phyloP scores from a whole-genome alignment of 1,140 invertebrate species.

The Arctopsyche grandis region DNA sequence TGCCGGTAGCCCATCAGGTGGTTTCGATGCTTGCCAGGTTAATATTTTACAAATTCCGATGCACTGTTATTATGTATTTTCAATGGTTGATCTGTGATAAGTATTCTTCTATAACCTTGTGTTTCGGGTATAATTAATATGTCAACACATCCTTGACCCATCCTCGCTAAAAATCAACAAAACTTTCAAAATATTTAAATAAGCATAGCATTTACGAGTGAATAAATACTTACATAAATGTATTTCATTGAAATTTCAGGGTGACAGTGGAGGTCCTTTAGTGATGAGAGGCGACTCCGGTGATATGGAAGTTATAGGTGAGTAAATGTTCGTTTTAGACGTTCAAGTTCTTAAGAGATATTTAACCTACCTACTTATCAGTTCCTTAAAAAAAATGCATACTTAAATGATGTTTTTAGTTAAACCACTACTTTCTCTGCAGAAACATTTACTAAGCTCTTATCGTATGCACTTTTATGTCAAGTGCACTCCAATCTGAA shows the following conservation, averaged over 20 bases:
- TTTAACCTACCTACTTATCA: neutral
- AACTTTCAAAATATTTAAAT: too few relatives aligned
- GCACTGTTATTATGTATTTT: slow-evolving; percentile 13
- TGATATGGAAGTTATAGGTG: slow-evolving; percentile 61
- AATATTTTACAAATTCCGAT: slow-evolving; percentile 46
- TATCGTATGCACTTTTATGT: too few relatives aligned
- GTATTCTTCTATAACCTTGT: slow-evolving; percentile 7
- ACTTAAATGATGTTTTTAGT: too few relatives aligned
- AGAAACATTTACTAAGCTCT: too few relatives aligned
- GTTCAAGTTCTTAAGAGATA: neutral
- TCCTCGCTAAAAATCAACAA: neutral
- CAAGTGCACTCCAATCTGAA: too few relatives aligned
- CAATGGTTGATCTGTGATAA: neutral
- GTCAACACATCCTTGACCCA: slow-evolving; percentile 14
- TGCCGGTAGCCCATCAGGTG: slow-evolving; percentile 77
- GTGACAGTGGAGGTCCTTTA: slow-evolving; percentile 63
- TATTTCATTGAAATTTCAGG: slow-evolving; percentile 44
- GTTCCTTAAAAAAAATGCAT: neutral
- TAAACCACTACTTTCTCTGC: too few relatives aligned
- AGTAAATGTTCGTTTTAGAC: slow-evolving; percentile 37
- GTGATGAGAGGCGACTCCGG: slow-evolving; percentile 58
- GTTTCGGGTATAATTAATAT: neutral
- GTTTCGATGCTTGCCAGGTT: slow-evolving; percentile 79
- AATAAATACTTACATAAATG: neutral
- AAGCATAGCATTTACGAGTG: too few relatives aligned